Conservation (phyloP, 2,797 vertebrate genomes). For the Phrynocephalus vlangalii region DNA sequence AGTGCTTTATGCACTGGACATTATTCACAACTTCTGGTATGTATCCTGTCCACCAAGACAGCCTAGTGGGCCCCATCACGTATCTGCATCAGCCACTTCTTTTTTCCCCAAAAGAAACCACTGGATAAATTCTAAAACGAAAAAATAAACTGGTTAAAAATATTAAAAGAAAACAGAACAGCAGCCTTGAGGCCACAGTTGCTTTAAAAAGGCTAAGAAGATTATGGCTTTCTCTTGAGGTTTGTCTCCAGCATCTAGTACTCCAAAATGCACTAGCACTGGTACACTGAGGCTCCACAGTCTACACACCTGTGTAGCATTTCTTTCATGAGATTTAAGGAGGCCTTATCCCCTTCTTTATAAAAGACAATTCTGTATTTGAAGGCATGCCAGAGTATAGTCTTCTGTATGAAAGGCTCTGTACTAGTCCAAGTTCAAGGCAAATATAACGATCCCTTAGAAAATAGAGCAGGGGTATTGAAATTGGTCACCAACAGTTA, state of each 20-base stretch:
- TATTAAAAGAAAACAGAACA: background rate
- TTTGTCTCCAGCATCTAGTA: background rate
- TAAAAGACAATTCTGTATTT: background rate
- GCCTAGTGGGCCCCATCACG: background rate
- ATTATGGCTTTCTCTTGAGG: too few relatives aligned
- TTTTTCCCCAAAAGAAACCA: background rate
- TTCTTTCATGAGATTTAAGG: background rate
- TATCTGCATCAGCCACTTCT: background rate
- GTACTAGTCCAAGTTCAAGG: background rate
- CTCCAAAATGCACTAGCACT: background rate
- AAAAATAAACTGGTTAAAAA: background rate
- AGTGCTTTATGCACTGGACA: background rate
- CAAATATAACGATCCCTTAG: too few relatives aligned
- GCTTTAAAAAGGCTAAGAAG: background rate
- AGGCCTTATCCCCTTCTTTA: background rate
- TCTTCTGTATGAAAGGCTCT: background rate
- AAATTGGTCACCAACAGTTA: background rate
- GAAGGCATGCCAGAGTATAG: background rate
- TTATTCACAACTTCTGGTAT: background rate
- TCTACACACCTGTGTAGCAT: background rate
- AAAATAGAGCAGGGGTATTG: background rate
- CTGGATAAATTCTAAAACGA: background rate
- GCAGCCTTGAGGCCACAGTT: background rate
- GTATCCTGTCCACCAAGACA: fast-evolving
- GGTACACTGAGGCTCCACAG: background rate